Conservation (phyloP, 2,797 vertebrate species). For the Paramormyrops hopkinsi region DNA sequence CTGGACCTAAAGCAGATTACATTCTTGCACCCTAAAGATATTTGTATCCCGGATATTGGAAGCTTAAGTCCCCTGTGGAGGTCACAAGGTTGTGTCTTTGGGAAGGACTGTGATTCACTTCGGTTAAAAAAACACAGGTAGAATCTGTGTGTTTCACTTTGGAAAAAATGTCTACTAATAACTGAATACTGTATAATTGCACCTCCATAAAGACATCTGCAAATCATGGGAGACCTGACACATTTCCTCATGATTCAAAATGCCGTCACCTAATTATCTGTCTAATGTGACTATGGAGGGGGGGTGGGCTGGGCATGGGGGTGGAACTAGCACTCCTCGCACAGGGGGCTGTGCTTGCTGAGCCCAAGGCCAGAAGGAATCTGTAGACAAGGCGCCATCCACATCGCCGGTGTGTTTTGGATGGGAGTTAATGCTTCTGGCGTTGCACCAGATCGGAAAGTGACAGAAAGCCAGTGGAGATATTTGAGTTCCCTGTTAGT, state of each 20-base stretch:
- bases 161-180: not conserved
- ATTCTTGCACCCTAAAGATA: not conserved
- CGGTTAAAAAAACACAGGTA: not conserved
- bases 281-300: not conserved
- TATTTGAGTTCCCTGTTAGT: not conserved
- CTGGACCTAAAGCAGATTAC: not conserved
- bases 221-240: not conserved
- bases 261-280: not conserved
- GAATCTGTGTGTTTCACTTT: not conserved
- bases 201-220: not conserved
- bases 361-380: not conserved
- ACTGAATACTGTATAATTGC: not conserved
- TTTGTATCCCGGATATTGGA: not conserved
- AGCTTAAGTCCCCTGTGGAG: not conserved
- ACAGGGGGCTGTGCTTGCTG: not conserved
- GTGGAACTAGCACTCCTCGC: not conserved
- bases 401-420: not conserved
- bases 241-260: not conserved
- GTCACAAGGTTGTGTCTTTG: not conserved
- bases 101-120: not conserved
- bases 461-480: not conserved
- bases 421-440: not conserved
- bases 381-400: not conserved
- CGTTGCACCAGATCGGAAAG: not conserved
- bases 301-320: not conserved